phyloP scores from a whole-genome alignment of 1,140 invertebrate species.

The Formica selysi region DNA sequence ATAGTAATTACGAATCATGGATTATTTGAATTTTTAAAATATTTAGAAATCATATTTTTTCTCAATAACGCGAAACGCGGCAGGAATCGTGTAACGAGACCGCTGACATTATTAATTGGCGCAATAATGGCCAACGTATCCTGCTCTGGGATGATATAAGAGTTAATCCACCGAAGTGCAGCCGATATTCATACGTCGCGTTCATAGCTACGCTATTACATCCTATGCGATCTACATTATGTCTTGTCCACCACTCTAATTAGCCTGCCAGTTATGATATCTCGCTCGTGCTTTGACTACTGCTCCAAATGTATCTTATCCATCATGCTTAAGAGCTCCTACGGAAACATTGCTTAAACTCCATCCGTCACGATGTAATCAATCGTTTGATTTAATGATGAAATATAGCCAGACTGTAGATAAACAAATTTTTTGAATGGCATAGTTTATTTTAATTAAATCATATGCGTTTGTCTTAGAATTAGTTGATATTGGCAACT shows the following conservation, averaged over 20 bases:
- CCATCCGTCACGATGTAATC: slow-evolving; percentile 30
- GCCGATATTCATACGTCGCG: slow-evolving; percentile 58
- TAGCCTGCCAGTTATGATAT: slow-evolving; percentile 3
- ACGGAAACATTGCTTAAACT: not conserved
- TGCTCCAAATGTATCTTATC: slow-evolving; percentile 30
- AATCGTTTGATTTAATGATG: slow-evolving; percentile 14
- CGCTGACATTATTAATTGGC: slow-evolving; percentile 69
- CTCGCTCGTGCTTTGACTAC: slow-evolving; percentile 7
- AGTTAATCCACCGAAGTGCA: slow-evolving; percentile 75
- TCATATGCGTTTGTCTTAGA: not conserved
- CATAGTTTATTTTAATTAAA: not conserved
- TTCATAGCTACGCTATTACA: slow-evolving; percentile 30
- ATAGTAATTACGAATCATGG: not conserved
- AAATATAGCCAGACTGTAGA: too few species aligned
- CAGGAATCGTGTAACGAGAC: slow-evolving; percentile 18
- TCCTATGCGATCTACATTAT: slow-evolving; percentile 21
- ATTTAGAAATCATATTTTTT: slow-evolving; percentile 9
- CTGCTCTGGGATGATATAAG: slow-evolving; percentile 69
- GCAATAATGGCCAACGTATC: slow-evolving; percentile 18
- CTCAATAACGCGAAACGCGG: slow-evolving; percentile 12
- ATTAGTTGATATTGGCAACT: not conserved
- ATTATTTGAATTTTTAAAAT: not conserved
- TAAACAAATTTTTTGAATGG: not conserved
- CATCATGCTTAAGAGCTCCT: not conserved
- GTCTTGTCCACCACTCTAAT: slow-evolving; percentile 39